Conservation (phyloP, 2,113 vertebrate species). For the Suricata suricatta region DNA sequence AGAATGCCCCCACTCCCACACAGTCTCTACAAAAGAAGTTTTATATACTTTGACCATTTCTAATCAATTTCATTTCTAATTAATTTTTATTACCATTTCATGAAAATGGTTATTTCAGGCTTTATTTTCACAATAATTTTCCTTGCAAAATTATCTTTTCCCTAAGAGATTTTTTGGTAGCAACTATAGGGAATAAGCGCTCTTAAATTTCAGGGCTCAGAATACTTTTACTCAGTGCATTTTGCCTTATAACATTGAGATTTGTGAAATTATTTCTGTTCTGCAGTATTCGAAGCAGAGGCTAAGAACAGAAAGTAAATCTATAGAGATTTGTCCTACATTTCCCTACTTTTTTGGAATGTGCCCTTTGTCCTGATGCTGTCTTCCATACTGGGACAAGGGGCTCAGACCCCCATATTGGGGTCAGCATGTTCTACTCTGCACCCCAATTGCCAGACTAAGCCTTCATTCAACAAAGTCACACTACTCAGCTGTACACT, state of each 20-base stretch:
- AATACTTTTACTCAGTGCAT: not conserved
- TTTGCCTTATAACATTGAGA: not conserved
- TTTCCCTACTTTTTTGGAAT: not conserved
- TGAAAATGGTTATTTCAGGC: not conserved
- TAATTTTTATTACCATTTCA: not conserved
- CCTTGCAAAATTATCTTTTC: slow-evolving; percentile 24
- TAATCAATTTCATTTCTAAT: not conserved
- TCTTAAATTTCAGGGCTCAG: not conserved
- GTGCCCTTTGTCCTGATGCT: not conserved
- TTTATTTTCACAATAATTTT: not conserved
- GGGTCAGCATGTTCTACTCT: rapidly evolving
- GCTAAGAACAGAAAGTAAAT: not conserved
- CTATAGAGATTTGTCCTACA: not conserved
- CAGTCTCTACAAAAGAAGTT: not conserved
- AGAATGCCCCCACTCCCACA: not conserved
- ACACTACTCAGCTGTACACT: not conserved
- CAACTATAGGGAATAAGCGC: not conserved
- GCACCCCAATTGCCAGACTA: not conserved
- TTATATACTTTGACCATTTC: not conserved
- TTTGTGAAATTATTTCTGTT: not conserved
- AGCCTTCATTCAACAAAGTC: not conserved
- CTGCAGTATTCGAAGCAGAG: not conserved
- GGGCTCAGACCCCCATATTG: not conserved
- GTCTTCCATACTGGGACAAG: not conserved
- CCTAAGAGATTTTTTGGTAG: not conserved